phyloP scores from a whole-genome alignment of 2,888 invertebrate genomes.

The Drosophila longiperda region DNA sequence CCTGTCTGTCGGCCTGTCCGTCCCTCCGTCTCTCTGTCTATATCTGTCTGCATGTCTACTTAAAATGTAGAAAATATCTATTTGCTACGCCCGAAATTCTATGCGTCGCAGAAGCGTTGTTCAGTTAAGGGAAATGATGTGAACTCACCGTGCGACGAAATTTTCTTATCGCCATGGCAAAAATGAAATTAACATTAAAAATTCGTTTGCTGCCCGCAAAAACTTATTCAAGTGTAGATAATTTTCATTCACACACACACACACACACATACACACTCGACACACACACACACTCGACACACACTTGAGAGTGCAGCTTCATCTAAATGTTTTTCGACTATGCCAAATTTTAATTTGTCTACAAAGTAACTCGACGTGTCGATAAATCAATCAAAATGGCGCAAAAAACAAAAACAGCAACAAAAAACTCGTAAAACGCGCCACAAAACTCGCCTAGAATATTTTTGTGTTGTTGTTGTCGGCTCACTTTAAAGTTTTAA shows the following conservation, averaged over 20 bases:
- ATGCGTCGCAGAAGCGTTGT: slow-evolving; percentile 37
- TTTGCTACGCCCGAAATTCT: slow-evolving; percentile 73
- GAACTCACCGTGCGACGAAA: slow-evolving; percentile 42
- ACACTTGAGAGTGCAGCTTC: slow-evolving; percentile 35
- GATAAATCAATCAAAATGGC: slow-evolving; percentile 73
- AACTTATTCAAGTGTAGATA: slow-evolving; percentile 81
- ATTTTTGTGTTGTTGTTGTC: slow-evolving; percentile 40
- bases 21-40: slow-evolving; percentile 9
- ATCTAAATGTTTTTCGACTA: slow-evolving; percentile 32
- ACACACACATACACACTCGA: background rate
- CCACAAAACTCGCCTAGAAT: slow-evolving; percentile 46
- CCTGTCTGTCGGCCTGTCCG: background rate
- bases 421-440: slow-evolving; percentile 49
- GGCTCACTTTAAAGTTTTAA: slow-evolving; percentile 68
- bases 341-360: slow-evolving; percentile 74
- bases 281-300: background rate
- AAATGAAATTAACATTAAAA: slow-evolving; percentile 74
- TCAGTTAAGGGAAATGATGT: slow-evolving; percentile 42
- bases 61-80: slow-evolving; percentile 80
- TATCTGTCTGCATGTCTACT: slow-evolving; percentile 59
- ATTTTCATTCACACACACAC: slow-evolving; percentile 65
- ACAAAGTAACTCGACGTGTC: slow-evolving; percentile 73
- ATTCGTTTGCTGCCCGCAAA: slow-evolving; percentile 70
- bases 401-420: slow-evolving; percentile 4
- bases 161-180: slow-evolving; percentile 69